phyloP scores from a whole-genome alignment of 35 echinoderm and acorn worm species.

The Ptychodera flava region DNA sequence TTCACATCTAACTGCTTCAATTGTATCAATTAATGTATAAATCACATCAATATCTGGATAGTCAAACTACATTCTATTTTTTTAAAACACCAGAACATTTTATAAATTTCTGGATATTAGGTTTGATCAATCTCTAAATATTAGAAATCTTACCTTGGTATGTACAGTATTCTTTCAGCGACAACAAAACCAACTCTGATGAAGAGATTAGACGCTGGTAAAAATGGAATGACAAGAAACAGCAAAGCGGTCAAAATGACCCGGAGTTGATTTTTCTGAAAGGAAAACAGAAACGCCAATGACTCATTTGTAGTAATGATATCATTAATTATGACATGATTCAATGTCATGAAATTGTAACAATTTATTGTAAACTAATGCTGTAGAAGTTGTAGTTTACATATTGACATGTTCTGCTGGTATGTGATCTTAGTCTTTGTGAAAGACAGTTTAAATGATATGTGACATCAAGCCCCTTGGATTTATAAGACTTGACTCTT shows the following conservation, averaged over 20 bases:
- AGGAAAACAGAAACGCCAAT: conserved; percentile 4
- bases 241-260: conserved; percentile 35
- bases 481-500: too few species aligned
- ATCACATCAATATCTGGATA: too few species aligned
- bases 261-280: conserved; percentile 23
- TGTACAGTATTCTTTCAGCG: conserved; percentile 88
- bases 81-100: too few species aligned
- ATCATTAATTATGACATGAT: background rate
- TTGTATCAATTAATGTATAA: too few species aligned
- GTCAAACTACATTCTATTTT: too few species aligned
- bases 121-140: too few species aligned
- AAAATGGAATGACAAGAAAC: conserved; percentile 74
- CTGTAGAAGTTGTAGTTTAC: background rate
- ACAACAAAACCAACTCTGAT: conserved; percentile 90
- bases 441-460: too few species aligned
- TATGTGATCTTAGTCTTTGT: background rate
- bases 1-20: too few species aligned
- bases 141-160: conserved; percentile 75
- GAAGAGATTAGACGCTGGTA: conserved; percentile 81
- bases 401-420: background rate
- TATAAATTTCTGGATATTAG: too few species aligned
- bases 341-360: background rate
- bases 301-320: too few species aligned
- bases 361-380: background rate
- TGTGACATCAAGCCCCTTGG: too few species aligned